A percentile compares a stretch with the other conserved stretches of the same genome.
Evolutionary conservation across 2,888 invertebrate species (phyloP).

Genomic region (Caenorhabditis angaria): DNA sequence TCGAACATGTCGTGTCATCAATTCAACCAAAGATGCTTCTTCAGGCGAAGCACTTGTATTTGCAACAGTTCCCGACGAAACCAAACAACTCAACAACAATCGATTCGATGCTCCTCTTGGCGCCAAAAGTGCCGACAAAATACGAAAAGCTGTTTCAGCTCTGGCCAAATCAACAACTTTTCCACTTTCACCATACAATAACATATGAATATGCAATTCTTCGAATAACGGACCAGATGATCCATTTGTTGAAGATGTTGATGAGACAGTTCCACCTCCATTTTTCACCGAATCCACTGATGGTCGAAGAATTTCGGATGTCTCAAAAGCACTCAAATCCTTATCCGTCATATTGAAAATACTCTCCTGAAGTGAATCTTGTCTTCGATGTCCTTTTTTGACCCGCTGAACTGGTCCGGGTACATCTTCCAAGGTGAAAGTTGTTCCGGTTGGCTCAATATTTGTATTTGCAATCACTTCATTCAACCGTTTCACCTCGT

Average conservation of each 20-base stretch:
- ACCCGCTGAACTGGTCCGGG: constrained; percentile 35
- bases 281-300: constrained; percentile 45
- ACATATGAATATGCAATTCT: constrained; percentile 84
- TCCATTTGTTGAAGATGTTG: constrained; percentile 16
- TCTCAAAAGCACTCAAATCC: constrained; percentile 53
- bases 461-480: not conserved
- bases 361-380: constrained; percentile 67
- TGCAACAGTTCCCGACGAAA: constrained; percentile 60
- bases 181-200: constrained; percentile 75
- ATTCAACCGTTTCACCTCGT: constrained; percentile 34
- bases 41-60: constrained; percentile 20
- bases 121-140: constrained; percentile 61
- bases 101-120: constrained; percentile 58
- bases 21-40: constrained; percentile 75
- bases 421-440: constrained; percentile 16
- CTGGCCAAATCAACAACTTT: constrained; percentile 58
- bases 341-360: constrained; percentile 62
- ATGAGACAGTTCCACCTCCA: constrained; percentile 32
- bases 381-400: constrained; percentile 62
- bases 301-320: constrained; percentile 50
- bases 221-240: constrained; percentile 75
- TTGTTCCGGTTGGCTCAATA: constrained; percentile 22
- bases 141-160: constrained; percentile 68
- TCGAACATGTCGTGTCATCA: constrained; percentile 82
- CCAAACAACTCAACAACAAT: constrained; percentile 64